Conservation (phyloP, 2,888 invertebrate species). For the Apamea sordens region DNA sequence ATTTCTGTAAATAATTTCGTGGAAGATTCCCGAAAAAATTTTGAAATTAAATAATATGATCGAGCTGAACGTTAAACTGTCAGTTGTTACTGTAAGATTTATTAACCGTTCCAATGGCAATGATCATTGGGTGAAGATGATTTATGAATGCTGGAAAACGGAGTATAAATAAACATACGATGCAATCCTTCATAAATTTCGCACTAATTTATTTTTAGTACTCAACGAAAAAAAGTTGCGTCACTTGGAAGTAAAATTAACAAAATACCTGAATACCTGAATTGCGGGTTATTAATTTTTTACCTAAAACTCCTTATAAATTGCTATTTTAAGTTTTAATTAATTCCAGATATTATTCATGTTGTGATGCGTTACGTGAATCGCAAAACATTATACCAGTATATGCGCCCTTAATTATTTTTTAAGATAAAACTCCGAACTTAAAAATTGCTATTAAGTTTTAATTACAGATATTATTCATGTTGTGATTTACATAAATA, state of each 20-base stretch:
- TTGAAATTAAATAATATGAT: conserved; percentile 35
- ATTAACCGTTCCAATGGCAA: conserved; percentile 30
- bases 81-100: conserved; percentile 37
- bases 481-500: neutral
- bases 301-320: neutral
- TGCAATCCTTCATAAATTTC: neutral
- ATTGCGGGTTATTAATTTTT: neutral
- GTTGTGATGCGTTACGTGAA: neutral
- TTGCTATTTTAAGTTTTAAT: neutral
- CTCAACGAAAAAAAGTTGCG: neutral
- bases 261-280: too few relatives aligned
- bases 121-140: conserved; percentile 30
- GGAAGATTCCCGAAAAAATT: conserved; percentile 18
- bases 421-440: too few relatives aligned
- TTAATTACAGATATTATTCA: neutral
- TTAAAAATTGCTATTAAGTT: neutral
- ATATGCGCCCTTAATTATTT: neutral
- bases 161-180: conserved; percentile 35
- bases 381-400: too few relatives aligned
- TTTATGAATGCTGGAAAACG: conserved; percentile 28
- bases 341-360: neutral
- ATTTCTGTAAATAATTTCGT: neutral
- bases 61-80: conserved; percentile 11
- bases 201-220: neutral
- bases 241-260: too few relatives aligned